phyloP scores from a whole-genome alignment of 2,888 invertebrate genomes.

The Gymnoscelis rufifasciata region DNA sequence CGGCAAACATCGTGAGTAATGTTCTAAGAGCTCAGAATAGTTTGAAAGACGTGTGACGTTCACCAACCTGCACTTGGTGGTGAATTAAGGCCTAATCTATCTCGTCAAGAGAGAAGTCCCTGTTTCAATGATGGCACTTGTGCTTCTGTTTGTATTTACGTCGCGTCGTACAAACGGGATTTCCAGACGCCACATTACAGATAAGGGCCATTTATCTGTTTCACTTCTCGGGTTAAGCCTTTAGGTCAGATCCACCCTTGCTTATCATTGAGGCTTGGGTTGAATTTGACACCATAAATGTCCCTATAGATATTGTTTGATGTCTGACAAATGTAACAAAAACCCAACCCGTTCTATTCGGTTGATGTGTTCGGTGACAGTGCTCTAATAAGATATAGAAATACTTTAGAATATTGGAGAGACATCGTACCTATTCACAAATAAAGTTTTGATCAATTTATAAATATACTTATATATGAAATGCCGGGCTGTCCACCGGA shows the following conservation, averaged over 20 bases:
- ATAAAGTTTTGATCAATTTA: too few relatives aligned
- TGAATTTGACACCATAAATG: conserved; percentile 14
- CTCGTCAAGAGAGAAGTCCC: too few relatives aligned
- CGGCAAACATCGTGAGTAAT: too few relatives aligned
- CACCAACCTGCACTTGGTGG: too few relatives aligned
- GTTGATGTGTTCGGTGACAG: background rate
- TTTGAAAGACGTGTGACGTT: too few relatives aligned
- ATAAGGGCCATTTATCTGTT: conserved; percentile 26
- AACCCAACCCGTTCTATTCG: background rate
- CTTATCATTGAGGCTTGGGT: conserved; percentile 10
- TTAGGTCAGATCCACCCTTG: conserved; percentile 12
- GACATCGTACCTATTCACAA: too few relatives aligned
- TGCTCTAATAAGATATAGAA: too few relatives aligned
- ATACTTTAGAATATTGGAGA: too few relatives aligned
- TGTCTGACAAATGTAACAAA: background rate
- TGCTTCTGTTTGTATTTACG: background rate
- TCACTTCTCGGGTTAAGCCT: conserved; percentile 13
- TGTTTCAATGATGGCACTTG: conserved; percentile 1
- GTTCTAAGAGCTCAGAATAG: too few relatives aligned
- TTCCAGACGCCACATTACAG: conserved; percentile 19
- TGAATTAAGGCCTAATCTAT: too few relatives aligned
- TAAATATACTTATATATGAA: too few relatives aligned
- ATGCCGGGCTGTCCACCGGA: too few relatives aligned
- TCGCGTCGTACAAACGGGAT: conserved; percentile 3
- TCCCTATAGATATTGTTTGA: background rate